A percentile compares a stretch with the other conserved stretches of the same genome.
Evolutionary conservation across 2,113 vertebrate species (phyloP).

Genomic region (Nicator chloris): DNA sequence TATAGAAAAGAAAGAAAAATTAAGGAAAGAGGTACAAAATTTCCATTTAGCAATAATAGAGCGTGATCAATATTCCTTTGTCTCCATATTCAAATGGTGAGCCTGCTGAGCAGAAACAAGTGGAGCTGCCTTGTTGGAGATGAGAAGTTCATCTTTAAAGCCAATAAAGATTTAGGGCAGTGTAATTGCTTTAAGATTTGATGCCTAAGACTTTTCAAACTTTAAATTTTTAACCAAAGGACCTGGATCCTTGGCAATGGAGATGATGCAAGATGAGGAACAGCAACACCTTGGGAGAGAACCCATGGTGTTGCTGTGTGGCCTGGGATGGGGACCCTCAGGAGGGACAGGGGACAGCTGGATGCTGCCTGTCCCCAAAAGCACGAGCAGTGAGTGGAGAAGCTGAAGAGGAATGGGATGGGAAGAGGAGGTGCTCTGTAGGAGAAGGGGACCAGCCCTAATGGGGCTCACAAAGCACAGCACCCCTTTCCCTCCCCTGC

Average conservation of each 20-base stretch:
- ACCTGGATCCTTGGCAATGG: background rate
- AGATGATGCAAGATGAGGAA: background rate
- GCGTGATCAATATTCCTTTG: background rate
- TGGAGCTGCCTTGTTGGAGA: background rate
- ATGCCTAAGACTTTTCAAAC: background rate
- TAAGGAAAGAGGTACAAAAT: background rate
- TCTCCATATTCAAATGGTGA: background rate
- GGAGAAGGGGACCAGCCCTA: background rate
- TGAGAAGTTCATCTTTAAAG: constrained; percentile 5
- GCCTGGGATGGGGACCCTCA: background rate
- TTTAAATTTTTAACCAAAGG: background rate
- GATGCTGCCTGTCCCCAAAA: background rate
- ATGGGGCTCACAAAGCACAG: rapidly evolving
- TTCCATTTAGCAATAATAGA: background rate
- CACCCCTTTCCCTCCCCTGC: background rate
- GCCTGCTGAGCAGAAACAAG: background rate
- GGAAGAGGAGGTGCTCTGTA: background rate
- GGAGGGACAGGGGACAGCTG: background rate
- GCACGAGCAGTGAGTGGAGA: background rate
- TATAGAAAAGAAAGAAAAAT: background rate
- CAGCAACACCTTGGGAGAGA: background rate
- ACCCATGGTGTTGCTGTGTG: rapidly evolving
- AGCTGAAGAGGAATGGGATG: background rate
- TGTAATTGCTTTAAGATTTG: background rate
- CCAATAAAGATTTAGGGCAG: background rate